phyloP scores from a whole-genome alignment of 2,113 vertebrate species.

The Erythrolamprus reginae region DNA sequence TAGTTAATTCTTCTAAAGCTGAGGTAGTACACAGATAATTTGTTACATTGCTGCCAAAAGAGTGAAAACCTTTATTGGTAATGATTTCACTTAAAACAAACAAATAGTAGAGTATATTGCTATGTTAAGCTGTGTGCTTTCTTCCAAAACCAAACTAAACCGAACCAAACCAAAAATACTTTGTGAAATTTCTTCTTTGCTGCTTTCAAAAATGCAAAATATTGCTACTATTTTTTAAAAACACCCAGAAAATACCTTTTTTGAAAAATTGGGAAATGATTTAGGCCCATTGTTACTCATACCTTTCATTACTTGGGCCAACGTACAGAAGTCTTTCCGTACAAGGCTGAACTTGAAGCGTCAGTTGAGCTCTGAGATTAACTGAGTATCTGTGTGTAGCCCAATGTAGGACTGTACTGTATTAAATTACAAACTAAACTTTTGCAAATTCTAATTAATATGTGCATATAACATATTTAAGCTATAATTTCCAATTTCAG shows the following conservation, averaged over 20 bases:
- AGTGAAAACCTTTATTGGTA: background rate
- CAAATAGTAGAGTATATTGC: background rate
- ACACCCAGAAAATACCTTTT: background rate
- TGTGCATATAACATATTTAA: constrained; percentile 13
- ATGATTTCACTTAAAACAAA: background rate
- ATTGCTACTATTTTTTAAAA: background rate
- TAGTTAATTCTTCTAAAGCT: background rate
- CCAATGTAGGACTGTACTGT: background rate
- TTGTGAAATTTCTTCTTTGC: background rate
- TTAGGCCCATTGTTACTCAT: background rate
- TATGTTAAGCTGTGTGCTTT: background rate
- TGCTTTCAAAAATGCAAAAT: background rate
- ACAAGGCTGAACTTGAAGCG: background rate
- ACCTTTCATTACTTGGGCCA: background rate
- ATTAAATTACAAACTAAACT: background rate
- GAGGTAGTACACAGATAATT: background rate
- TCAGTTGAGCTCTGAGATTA: background rate
- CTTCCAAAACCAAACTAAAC: background rate
- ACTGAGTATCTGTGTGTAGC: background rate
- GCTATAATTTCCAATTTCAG: constrained; percentile 24
- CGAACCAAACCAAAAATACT: background rate
- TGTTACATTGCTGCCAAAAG: background rate
- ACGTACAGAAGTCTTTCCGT: background rate
- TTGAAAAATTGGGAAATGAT: background rate
- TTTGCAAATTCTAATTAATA: background rate